Evolutionary conservation across 2,113 vertebrate species (phyloP).

Genomic region (Chloroceryle aenea): DNA sequence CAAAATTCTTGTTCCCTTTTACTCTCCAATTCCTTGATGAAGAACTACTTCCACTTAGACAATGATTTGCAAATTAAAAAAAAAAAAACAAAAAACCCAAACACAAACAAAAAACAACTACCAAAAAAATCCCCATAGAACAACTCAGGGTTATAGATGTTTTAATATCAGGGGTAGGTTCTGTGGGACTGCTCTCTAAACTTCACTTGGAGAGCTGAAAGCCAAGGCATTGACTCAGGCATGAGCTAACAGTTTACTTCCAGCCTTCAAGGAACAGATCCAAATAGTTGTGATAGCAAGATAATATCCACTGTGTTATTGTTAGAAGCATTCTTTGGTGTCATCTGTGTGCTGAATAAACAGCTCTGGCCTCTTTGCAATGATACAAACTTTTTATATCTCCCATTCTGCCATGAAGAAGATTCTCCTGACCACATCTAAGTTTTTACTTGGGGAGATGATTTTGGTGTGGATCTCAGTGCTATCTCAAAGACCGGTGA

Average conservation of each 20-base stretch:
- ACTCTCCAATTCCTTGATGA: not conserved
- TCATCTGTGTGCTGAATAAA: not conserved
- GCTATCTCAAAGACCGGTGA: not conserved
- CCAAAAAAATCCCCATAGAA: not conserved
- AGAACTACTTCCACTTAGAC: not conserved
- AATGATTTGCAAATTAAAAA: not conserved
- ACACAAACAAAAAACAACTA: not conserved
- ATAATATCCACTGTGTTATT: not conserved
- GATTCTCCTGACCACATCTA: not conserved
- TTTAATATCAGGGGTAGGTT: not conserved
- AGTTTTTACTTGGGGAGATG: not conserved
- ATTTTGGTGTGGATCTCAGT: not conserved
- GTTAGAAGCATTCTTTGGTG: not conserved
- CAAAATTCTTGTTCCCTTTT: not conserved
- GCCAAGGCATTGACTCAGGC: not conserved
- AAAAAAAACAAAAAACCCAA: not conserved
- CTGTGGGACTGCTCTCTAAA: not conserved
- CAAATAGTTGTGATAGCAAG: not conserved
- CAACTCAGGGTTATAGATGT: not conserved
- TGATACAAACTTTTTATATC: not conserved
- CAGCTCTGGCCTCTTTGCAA: not conserved
- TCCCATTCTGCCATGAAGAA: not conserved
- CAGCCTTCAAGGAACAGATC: conserved; percentile 44
- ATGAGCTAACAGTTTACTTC: conserved; percentile 10
- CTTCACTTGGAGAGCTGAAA: not conserved